A percentile compares a stretch with the other conserved stretches of the same genome.
Conservation (phyloP, 1,140 invertebrate genomes). For the Muscidifurax raptorellus region DNA sequence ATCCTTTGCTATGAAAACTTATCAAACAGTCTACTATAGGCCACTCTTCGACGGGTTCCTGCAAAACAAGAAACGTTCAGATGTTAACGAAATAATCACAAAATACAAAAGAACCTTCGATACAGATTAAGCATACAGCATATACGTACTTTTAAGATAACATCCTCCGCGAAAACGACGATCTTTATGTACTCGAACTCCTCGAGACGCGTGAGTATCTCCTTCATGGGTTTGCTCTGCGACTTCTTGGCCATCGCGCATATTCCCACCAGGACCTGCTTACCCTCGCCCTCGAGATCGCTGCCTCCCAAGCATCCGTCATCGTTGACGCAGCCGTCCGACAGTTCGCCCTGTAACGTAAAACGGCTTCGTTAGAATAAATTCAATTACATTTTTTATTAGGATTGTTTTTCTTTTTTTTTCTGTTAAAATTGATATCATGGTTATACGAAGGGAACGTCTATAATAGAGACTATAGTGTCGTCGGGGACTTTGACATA, state of each 20-base stretch:
- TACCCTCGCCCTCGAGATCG: conserved; percentile 79
- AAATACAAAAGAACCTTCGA: not conserved
- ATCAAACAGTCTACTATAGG: conserved; percentile 98
- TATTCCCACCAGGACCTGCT: conserved; percentile 95
- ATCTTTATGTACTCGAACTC: conserved; percentile 98
- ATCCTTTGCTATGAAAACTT: conserved; percentile 99
- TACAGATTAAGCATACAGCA: not conserved
- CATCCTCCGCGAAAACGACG: conserved; percentile 94
- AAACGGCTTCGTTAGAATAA: not conserved
- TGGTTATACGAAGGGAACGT: no score
- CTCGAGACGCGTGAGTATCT: conserved; percentile 94
- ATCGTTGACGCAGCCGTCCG: conserved; percentile 80
- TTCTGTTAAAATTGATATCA: not conserved
- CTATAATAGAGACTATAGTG: not conserved
- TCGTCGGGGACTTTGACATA: not conserved
- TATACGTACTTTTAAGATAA: conserved; percentile 87
- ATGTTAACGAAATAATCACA: not conserved
- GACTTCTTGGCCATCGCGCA: conserved; percentile 99
- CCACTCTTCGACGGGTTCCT: conserved; percentile 97
- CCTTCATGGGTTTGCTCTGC: conserved; percentile 98
- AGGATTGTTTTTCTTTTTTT: not conserved
- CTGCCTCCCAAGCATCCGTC: conserved; percentile 70
- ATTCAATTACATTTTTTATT: not conserved
- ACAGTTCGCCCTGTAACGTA: conserved; percentile 81
- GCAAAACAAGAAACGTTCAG: conserved; percentile 58